Evolutionary conservation across 2,113 vertebrate species (phyloP).

Genomic region (Cyphomyrus discorhynchus): DNA sequence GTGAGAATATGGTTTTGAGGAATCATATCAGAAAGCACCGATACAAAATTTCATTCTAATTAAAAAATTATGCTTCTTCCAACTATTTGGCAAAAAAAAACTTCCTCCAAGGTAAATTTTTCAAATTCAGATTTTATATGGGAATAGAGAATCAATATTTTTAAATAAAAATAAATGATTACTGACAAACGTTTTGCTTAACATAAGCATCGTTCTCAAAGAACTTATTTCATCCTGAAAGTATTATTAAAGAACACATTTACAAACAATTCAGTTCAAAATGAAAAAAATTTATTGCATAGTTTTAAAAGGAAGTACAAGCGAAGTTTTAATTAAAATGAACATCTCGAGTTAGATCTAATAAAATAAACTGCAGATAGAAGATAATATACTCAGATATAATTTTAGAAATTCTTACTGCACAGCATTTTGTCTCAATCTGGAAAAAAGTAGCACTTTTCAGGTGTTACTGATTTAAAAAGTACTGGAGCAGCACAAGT

Average conservation of each 20-base stretch:
- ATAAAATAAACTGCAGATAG: background rate
- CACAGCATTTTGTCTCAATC: background rate
- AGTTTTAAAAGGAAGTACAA: slow-evolving; percentile 4
- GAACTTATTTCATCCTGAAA: background rate
- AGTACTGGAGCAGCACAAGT: slow-evolving; percentile 11
- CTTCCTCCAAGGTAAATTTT: background rate
- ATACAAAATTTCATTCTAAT: background rate
- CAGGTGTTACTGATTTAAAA: background rate
- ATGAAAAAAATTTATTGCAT: slow-evolving; percentile 17
- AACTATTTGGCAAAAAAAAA: background rate
- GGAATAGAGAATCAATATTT: background rate
- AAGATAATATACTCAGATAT: background rate
- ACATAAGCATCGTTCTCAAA: background rate
- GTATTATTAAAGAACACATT: background rate
- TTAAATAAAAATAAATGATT: background rate
- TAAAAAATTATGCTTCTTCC: background rate
- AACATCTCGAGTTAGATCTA: background rate
- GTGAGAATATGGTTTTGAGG: background rate
- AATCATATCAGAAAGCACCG: background rate
- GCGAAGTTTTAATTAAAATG: background rate
- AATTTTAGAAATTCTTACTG: background rate
- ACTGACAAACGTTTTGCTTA: background rate
- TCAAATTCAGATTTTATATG: background rate
- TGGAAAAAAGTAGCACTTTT: background rate
- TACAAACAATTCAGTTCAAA: background rate